phyloP scores from a whole-genome alignment of 2,113 vertebrate genomes.

The Trogon surrucura region DNA sequence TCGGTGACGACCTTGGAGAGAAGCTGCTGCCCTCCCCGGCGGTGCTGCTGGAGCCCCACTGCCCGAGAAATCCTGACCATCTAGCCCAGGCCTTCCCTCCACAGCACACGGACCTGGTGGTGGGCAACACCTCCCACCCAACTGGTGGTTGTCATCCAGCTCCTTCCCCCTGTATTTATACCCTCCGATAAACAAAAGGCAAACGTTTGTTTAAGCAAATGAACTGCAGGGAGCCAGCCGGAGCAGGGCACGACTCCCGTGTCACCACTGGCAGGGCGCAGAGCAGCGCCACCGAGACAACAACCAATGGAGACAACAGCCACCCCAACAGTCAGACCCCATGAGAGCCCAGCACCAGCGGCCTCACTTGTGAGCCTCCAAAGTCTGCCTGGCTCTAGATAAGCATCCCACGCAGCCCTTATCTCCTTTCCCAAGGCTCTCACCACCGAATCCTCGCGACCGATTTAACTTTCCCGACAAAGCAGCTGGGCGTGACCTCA shows the following conservation, averaged over 20 bases:
- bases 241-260: neutral
- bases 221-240: neutral
- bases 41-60: neutral
- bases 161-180: neutral
- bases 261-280: neutral
- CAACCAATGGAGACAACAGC: neutral
- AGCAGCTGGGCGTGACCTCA: neutral
- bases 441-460: neutral
- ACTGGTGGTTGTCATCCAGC: neutral
- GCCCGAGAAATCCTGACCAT: neutral
- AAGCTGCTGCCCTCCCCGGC: neutral
- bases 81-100: neutral
- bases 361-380: neutral
- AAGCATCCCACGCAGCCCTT: neutral
- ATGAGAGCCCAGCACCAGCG: neutral
- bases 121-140: neutral
- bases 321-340: neutral
- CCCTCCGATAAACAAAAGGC: neutral
- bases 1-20: neutral
- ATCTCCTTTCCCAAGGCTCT: neutral
- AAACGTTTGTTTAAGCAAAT: neutral
- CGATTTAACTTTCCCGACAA: neutral
- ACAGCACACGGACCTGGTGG: neutral
- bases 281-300: neutral
- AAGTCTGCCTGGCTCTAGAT: neutral